These are phyloP conservation scores for Galeopterus variegatus DNA, from an alignment of 2,113 vertebrate species.

Conservation along the genomic window DNA sequence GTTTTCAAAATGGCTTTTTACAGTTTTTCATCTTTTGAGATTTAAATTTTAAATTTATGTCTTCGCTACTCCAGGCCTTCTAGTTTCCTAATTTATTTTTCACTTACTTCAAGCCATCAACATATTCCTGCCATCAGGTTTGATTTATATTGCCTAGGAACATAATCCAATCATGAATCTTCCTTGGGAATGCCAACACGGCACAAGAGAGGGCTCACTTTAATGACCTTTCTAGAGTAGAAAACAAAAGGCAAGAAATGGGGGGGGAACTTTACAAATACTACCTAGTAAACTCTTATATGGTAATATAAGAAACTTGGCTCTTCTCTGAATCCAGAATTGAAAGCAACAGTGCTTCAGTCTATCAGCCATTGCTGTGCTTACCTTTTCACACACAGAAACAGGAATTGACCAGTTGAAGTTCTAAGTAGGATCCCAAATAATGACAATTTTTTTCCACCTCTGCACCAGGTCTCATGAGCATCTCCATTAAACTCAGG, in stretches of 20 bases:
- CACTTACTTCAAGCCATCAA: slow-evolving; percentile 87
- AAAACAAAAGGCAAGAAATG: slow-evolving; percentile 80
- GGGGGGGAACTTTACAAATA: slow-evolving; percentile 76
- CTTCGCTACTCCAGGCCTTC: slow-evolving; percentile 81
- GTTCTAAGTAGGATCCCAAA: not conserved
- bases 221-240: slow-evolving; percentile 78
- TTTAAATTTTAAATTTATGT: slow-evolving; percentile 87
- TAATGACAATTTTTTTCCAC: not conserved
- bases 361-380: not conserved
- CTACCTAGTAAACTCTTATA: not conserved
- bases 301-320: not conserved
- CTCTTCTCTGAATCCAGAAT: slow-evolving; percentile 6
- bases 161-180: slow-evolving; percentile 89
- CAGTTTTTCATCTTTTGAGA: slow-evolving; percentile 66
- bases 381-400: not conserved
- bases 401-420: not conserved
- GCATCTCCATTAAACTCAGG: not conserved
- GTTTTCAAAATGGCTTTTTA: slow-evolving; percentile 79
- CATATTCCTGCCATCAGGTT: slow-evolving; percentile 86
- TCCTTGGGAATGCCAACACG: slow-evolving; percentile 83
- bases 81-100: slow-evolving; percentile 87
- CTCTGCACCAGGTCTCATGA: not conserved
- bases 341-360: not conserved
- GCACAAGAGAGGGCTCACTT: slow-evolving; percentile 75
- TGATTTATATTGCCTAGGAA: slow-evolving; percentile 89